Evolutionary conservation across 1,140 invertebrate genomes (phyloP).

Genomic region (Macrosteles quadrilineatus): DNA sequence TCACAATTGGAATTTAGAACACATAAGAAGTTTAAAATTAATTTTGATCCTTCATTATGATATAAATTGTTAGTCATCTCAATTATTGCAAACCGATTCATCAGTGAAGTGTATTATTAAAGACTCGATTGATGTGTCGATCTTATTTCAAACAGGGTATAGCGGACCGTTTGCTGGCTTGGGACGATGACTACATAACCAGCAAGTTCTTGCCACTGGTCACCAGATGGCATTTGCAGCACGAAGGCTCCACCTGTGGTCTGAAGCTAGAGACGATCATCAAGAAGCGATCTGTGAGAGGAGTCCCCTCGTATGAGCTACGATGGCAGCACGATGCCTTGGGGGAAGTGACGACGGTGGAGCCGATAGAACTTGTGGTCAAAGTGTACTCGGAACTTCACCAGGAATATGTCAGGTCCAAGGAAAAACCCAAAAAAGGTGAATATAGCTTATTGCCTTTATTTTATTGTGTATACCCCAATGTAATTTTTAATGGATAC

Average conservation of each 20-base stretch:
- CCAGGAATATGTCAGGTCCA: conserved; percentile 53
- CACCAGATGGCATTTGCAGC: conserved; percentile 67
- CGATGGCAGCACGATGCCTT: conserved; percentile 42
- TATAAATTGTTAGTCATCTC: no score
- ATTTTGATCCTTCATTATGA: no score
- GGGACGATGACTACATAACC: conserved; percentile 74
- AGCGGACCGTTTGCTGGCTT: conserved; percentile 64
- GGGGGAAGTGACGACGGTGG: conserved; percentile 60
- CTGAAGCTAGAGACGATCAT: conserved; percentile 38
- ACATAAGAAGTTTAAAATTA: no score
- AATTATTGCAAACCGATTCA: no score
- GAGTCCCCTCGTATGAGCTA: conserved; percentile 46
- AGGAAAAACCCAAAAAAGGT: conserved; percentile 32
- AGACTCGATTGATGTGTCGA: no score
- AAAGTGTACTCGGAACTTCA: conserved; percentile 68
- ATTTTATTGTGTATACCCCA: not conserved
- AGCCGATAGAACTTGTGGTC: conserved; percentile 63
- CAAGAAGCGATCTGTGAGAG: conserved; percentile 37
- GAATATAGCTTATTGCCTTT: not conserved
- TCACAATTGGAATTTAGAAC: no score
- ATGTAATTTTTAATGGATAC: not conserved
- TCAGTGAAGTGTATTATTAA: no score
- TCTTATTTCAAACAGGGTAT: no score
- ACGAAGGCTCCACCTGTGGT: conserved; percentile 41
- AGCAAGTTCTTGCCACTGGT: conserved; percentile 76